A percentile compares a stretch with the other conserved stretches of the same genome.
Evolutionary conservation across 2,888 invertebrate genomes (phyloP).

Genomic region (Morpho achilles): DNA sequence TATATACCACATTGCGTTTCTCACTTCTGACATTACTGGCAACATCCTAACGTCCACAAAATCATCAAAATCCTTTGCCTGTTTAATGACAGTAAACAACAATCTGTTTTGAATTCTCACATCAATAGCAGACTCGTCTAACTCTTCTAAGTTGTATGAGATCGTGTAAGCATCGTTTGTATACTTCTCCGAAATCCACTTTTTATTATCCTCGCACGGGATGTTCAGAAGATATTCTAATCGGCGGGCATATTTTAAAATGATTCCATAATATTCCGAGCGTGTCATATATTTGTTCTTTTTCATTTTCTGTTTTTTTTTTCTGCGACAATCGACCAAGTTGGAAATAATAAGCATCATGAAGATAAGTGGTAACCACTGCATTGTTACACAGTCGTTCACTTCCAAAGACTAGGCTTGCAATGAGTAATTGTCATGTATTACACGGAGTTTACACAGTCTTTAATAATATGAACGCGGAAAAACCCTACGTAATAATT

Average conservation of each 20-base stretch:
- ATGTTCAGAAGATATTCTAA: constrained; percentile 19
- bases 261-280: constrained; percentile 6
- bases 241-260: constrained; percentile 20
- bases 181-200: constrained; percentile 5
- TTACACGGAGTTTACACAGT: no score
- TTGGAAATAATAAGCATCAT: neutral
- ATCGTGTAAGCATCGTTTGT: constrained; percentile 10
- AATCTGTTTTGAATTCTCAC: constrained; percentile 14
- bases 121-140: constrained; percentile 7
- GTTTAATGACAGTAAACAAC: constrained; percentile 10
- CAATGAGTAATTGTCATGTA: constrained; percentile 1
- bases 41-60: constrained; percentile 15
- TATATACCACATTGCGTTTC: constrained; percentile 9
- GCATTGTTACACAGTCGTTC: neutral
- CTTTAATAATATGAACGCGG: neutral
- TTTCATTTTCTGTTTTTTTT: neutral
- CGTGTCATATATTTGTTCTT: constrained; percentile 4
- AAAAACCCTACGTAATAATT: constrained; percentile 2
- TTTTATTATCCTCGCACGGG: constrained; percentile 8
- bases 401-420: neutral
- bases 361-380: neutral
- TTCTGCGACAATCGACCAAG: neutral
- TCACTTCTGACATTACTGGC: constrained; percentile 8
- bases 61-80: constrained; percentile 1
- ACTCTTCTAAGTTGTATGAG: constrained; percentile 1